These are phyloP conservation scores for Masnerella sp. DNA, from an alignment of 2,888 invertebrate species.

Conservation along the genomic window DNA sequence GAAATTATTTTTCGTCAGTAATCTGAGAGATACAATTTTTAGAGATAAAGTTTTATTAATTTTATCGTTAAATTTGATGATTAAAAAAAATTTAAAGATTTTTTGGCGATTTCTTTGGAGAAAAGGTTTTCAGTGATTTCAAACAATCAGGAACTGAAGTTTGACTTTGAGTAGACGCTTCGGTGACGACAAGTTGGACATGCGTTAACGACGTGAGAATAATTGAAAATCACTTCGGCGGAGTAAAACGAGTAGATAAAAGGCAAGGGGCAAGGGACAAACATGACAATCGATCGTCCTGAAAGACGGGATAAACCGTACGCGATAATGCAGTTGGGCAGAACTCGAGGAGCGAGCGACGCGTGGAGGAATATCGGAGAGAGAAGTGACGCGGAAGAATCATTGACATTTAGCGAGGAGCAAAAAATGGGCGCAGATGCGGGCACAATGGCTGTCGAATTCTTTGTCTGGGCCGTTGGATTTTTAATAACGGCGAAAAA, in stretches of 20 bases:
- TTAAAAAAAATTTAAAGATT: no score
- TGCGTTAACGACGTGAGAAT: slow-evolving; percentile 38
- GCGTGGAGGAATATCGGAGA: slow-evolving; percentile 62
- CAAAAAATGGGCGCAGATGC: slow-evolving; percentile 70
- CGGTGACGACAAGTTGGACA: slow-evolving; percentile 13
- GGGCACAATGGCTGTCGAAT: slow-evolving; percentile 76
- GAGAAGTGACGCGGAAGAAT: slow-evolving; percentile 67
- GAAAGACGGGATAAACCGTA: slow-evolving; percentile 48
- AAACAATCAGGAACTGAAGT: background rate
- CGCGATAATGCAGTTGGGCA: slow-evolving; percentile 49
- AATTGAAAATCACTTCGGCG: slow-evolving; percentile 37
- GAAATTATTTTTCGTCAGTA: no score
- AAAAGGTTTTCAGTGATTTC: background rate
- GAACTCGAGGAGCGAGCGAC: slow-evolving; percentile 33
- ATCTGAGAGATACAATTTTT: no score
- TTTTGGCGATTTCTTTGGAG: no score
- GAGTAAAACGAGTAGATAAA: slow-evolving; percentile 44
- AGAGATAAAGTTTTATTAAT: no score
- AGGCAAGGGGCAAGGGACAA: slow-evolving; percentile 46
- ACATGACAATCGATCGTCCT: slow-evolving; percentile 53
- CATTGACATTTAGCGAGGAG: slow-evolving; percentile 74
- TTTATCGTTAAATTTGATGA: no score
- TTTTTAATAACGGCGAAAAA: slow-evolving; percentile 77
- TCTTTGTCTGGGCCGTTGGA: slow-evolving; percentile 69
- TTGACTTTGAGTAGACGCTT: background rate